phyloP scores from a whole-genome alignment of 2,797 vertebrate genomes.

The Alcedo atthis region DNA sequence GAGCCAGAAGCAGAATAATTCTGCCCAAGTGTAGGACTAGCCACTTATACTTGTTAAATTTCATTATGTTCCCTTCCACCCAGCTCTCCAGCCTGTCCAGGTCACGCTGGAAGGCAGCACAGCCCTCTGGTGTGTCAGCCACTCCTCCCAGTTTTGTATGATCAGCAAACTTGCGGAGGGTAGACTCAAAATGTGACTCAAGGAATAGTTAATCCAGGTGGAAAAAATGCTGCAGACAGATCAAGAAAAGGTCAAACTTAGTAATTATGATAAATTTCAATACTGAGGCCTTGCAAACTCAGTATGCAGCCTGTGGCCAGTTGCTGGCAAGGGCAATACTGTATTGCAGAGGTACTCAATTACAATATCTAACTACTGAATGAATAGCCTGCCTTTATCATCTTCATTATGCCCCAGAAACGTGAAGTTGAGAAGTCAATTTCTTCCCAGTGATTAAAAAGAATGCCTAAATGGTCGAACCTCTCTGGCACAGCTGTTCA shows the following conservation, averaged over 20 bases:
- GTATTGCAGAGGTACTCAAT: neutral
- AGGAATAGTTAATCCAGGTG: neutral
- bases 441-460: neutral
- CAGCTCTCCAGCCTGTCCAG: too few relatives aligned
- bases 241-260: neutral
- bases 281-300: neutral
- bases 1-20: neutral
- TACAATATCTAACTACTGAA: neutral
- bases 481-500: neutral
- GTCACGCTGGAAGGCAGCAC: too few relatives aligned
- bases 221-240: neutral
- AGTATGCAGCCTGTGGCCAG: neutral
- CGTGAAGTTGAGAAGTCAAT: neutral
- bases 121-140: too few relatives aligned
- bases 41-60: too few relatives aligned
- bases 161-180: too few relatives aligned
- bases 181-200: too few relatives aligned
- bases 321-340: neutral
- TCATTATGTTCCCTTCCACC: too few relatives aligned
- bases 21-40: too few relatives aligned
- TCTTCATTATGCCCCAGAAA: neutral
- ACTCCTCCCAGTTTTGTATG: too few relatives aligned
- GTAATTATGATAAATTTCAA: neutral
- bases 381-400: neutral
- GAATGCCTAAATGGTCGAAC: neutral